Percentiles rank a stretch among this genome's conserved stretches.
Evolutionary conservation across 2,113 vertebrate genomes (phyloP).

Genomic region (Azemiops feae): DNA sequence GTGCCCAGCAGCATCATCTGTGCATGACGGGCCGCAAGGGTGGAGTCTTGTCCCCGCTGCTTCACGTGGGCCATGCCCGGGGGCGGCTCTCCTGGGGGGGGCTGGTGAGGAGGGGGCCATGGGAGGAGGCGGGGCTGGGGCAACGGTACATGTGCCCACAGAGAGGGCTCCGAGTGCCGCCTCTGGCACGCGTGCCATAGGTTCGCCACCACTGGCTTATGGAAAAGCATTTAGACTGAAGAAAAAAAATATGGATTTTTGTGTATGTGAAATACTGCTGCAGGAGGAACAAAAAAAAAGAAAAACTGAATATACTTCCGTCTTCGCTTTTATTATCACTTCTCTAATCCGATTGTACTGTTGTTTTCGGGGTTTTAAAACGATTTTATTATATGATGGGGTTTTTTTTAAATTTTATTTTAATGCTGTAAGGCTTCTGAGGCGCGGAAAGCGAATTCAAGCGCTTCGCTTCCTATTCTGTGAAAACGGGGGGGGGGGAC

Average conservation of each 20-base stretch:
- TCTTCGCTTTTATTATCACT: neutral
- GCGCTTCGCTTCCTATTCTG: neutral
- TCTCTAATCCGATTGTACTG: neutral
- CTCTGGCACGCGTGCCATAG: too few species aligned
- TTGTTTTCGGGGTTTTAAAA: neutral
- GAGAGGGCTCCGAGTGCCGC: too few species aligned
- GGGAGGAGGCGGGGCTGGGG: too few species aligned
- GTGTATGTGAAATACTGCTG: neutral
- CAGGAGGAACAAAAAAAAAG: neutral
- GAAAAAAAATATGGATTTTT: neutral
- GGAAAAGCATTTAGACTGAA: neutral
- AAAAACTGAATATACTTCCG: neutral
- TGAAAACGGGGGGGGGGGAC: neutral
- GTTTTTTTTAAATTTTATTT: neutral
- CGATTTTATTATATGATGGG: neutral
- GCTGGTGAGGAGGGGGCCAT: too few species aligned
- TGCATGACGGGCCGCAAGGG: too few species aligned
- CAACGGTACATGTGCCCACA: too few species aligned
- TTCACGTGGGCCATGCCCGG: too few species aligned
- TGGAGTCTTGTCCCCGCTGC: too few species aligned
- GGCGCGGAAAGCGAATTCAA: neutral
- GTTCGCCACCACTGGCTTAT: too few species aligned
- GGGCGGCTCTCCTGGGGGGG: too few species aligned
- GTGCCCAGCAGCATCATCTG: too few species aligned
- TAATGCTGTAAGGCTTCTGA: neutral